Evolutionary conservation across 2,113 vertebrate species (phyloP), one percentile per base, ranked within the genome.

Genomic region (Piaya cayana): DNA sequence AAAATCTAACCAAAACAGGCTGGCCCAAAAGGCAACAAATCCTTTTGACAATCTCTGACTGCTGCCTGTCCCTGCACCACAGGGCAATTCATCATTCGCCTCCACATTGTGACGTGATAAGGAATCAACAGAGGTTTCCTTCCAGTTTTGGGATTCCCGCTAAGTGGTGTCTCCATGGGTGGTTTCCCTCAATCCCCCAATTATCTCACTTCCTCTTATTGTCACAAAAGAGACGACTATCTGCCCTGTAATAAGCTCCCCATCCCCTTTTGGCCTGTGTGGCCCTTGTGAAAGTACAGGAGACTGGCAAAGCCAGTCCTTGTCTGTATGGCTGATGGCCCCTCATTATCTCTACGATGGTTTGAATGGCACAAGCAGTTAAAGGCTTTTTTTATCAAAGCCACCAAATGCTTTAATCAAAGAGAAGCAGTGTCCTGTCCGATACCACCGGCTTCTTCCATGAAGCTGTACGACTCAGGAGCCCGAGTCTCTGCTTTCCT

Each of bases 191-290:
- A 88, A 92, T 96, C 43, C 91, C 88, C 88, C 93, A 70, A 71
- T 98, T 98, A 98, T 98, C 98, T 98, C 91, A 97, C 96, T 98
- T 98, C 98, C 98, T 98, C 87, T 97, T 95, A 98, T 98, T 98
- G 98, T 98, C 96, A 92, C 94, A 94, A 17, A 77, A 92, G 72
- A 59, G 92, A 79, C 82, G 36, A 87, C 95, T 97, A 97, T 97
- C 97, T 96, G 94, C 93, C 80, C 94, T 63, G 79, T 67, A 94
- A 36, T 36, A 63, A 83, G 93, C 93, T 86, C 59, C 39, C 84
- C 4, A 47, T 95, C 92, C 92, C 36, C 91, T 68, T 58, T 27
- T 30, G 84, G 89, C 87, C 82, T 22, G 71, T 29, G 7, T 27
- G 84, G 93, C 86, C 95, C 86, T 88, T 43, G 80, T 43, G 13